phyloP scores from a whole-genome alignment of 2,113 vertebrate genomes.

The Herpetotheres cachinnans region DNA sequence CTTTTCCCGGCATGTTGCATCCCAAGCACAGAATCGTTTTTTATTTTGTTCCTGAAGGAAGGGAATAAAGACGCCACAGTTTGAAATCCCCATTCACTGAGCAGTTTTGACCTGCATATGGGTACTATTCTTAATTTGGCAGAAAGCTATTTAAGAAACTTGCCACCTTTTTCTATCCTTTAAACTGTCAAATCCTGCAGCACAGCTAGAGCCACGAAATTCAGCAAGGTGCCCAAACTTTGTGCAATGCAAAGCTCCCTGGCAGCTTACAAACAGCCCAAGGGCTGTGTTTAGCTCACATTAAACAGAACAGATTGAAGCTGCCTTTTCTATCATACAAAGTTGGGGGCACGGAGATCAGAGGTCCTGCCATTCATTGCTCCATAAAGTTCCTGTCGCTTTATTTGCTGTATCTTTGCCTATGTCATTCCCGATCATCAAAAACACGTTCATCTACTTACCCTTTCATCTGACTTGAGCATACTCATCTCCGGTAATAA shows the following conservation, averaged over 20 bases:
- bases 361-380: slow-evolving; percentile 13
- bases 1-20: neutral
- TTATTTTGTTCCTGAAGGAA: neutral
- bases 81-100: neutral
- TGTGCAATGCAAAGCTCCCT: slow-evolving; percentile 12
- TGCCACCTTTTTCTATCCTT: slow-evolving; percentile 13
- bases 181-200: slow-evolving; percentile 1
- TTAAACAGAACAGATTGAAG: slow-evolving; percentile 60
- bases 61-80: neutral
- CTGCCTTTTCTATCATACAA: slow-evolving; percentile 21
- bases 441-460: neutral
- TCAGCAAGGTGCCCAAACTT: slow-evolving; percentile 51
- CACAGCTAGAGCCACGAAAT: neutral
- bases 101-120: neutral
- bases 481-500: neutral
- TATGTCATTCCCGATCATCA: neutral
- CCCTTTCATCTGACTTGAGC: neutral
- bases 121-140: neutral
- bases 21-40: neutral
- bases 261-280: slow-evolving; percentile 56
- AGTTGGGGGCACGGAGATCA: slow-evolving; percentile 17
- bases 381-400: neutral
- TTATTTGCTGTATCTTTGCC: neutral
- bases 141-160: slow-evolving; percentile 13
- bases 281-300: slow-evolving; percentile 43